Base-by-base conservation (phyloP, 35 echinoderm and acorn worm genomes). In the Eucidaris tribuloides region DNA sequence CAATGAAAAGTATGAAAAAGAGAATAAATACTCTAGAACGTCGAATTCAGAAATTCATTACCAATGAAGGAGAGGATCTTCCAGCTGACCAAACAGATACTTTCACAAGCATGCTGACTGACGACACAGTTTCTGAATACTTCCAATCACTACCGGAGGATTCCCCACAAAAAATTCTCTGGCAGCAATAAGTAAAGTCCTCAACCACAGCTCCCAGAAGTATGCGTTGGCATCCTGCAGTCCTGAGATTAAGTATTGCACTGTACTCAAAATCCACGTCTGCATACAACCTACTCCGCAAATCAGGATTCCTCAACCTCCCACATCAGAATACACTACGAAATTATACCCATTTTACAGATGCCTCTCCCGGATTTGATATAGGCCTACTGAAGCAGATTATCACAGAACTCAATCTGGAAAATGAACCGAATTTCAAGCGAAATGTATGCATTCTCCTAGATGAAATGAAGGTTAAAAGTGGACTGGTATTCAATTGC, bases 181-280 rank as follows among this genome's bases (percentile, higher is more conserved):
- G 48, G n/a, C n/a, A n/a, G 15, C 42, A 7, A 45, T 14, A 20
- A 32, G 76, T 46, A 77, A 42, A 43, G n/a, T n/a, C n/a, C n/a
- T n/a, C n/a, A n/a, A n/a, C n/a, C n/a, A n/a, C n/a, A n/a, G n/a
- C n/a, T n/a, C 25, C 58, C 1, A 83, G 56, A 44, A 42, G 22
- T 24, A 83, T 88, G 86, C 52, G 59, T 37, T 88, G 86, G 86
- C 86, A 88, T 39, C 86, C 86, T 31, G 86, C 86, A 7, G 81
- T 88, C 32, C 41, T 88, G 17, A 57, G 64, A 20, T 88, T 50
- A 58, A 54, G 78, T 18, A 88, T 88, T 38, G 78, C 87, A n/a
- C 13, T 89, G n/a, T 34, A 76, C 33, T 52, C 23, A 77, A 71
- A 54, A 59, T 89, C 87, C 9, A 38, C 80, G 4, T 45, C 87